phyloP scores from a whole-genome alignment of 1,140 invertebrate species.

The Dinothrombium tinctorium region DNA sequence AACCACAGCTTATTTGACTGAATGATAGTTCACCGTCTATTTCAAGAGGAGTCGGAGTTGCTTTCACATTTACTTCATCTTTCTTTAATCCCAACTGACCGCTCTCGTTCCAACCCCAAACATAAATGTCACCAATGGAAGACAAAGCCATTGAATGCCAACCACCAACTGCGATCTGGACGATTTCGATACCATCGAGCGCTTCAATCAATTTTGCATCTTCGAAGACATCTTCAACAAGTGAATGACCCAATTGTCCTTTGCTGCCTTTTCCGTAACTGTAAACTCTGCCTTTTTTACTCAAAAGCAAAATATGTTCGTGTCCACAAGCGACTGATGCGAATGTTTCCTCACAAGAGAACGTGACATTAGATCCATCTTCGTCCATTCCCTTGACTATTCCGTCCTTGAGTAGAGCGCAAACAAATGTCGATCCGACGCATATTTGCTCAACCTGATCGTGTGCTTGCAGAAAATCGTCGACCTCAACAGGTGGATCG shows the following conservation, averaged over 20 bases:
- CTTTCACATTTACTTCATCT: constrained; percentile 8
- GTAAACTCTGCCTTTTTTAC: constrained; percentile 42
- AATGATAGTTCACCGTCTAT: constrained; percentile 7
- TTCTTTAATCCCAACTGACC: constrained; percentile 41
- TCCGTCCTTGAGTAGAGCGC: constrained; percentile 4
- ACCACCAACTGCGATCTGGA: constrained; percentile 25
- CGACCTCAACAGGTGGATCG: not conserved
- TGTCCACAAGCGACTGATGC: constrained; percentile 37
- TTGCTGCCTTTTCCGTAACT: constrained; percentile 57
- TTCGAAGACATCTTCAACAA: constrained; percentile 29
- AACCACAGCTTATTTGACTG: constrained; percentile 11
- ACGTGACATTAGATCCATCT: not conserved
- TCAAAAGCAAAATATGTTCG: constrained; percentile 48
- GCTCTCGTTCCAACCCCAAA: constrained; percentile 65
- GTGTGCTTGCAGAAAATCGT: not conserved
- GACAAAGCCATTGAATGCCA: constrained; percentile 53
- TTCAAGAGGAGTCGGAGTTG: constrained; percentile 11
- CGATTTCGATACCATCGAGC: constrained; percentile 37
- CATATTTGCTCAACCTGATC: constrained; percentile 3
- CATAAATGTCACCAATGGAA: constrained; percentile 34
- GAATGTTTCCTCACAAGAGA: constrained; percentile 1
- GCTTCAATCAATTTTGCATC: constrained; percentile 39
- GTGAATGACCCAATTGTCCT: constrained; percentile 55
- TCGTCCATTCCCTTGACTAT: constrained; percentile 3
- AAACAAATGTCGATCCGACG: constrained; percentile 7